Evolutionary conservation across 2,888 invertebrate genomes (phyloP), one percentile per base, ranked within the genome.

Genomic region (Rugalucina vietnamica): DNA sequence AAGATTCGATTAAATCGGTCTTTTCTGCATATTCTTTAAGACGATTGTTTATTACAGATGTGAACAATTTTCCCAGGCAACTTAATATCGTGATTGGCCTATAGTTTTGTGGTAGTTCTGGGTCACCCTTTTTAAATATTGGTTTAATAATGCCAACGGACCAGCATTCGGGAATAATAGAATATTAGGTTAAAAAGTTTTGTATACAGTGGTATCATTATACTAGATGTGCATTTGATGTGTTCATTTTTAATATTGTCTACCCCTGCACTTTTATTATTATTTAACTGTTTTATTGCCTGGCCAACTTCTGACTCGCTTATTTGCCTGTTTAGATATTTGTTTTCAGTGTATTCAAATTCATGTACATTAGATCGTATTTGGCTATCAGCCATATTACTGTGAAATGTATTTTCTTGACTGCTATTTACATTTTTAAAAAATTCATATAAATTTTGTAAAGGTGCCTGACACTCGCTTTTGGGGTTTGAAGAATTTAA

Each of bases 51-150:
- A 74, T 50, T 2, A 74, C 34, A 18, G 54, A 36, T 1, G 74
- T 54, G 27, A 74, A 54, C 5, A 74, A 54, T 21, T 74, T 54
- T 5, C 74, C 54, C 10, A 74, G n/a, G n/a, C 74, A 74, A 21
- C 54, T 54, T 21, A 54, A n/a, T 18, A 54, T 8, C 12, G 54
- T 54, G 10, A 54, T 54, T 4, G 54, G 54, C 10, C 54, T 8
- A 21, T 54, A 54, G 54, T 54, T 54, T 21, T 54, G 14, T 21
- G 54, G 54, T n/a, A 54, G 4, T 8, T 8, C n/a, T 14, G n/a
- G 10, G 54, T 54, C 54, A 4, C 54, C 54, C n/a, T 54, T 54
- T n/a, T 54, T 54, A 54, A 21, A 54, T 54, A 54, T 54, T 8
- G 54, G 54, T 21, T 18, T 18, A 14, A 54, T 54, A 54, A 18